These are phyloP conservation scores for Macquaria australasica DNA, from an alignment of 2,113 vertebrate species.

Conservation along the genomic window DNA sequence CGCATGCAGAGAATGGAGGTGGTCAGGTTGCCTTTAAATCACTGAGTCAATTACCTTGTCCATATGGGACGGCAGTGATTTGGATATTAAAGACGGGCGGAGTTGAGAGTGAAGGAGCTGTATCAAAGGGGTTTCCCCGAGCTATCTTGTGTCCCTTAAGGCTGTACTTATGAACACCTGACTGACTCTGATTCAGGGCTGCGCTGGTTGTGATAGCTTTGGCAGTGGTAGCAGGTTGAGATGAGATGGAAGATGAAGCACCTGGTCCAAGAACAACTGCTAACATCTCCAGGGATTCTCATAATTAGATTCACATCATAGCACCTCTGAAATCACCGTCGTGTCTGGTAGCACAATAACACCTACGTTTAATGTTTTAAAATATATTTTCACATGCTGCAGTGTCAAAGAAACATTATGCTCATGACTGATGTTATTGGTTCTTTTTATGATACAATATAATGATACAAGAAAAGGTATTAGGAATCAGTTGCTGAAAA, in stretches of 20 bases:
- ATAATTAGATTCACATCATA: slow-evolving; percentile 65
- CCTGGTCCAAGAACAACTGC: slow-evolving; percentile 63
- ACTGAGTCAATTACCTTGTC: slow-evolving; percentile 83
- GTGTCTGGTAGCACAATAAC: slow-evolving; percentile 36
- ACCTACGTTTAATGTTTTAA: neutral
- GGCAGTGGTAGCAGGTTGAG: slow-evolving; percentile 46
- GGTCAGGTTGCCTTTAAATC: slow-evolving; percentile 79
- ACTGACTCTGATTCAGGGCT: slow-evolving; percentile 68
- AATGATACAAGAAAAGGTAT: neutral
- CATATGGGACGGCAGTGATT: slow-evolving; percentile 83
- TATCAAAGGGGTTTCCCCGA: slow-evolving; percentile 75
- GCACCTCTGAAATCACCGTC: slow-evolving; percentile 24
- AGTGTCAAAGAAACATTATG: neutral
- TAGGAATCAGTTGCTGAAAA: too few relatives aligned
- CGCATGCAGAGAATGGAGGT: slow-evolving; percentile 73
- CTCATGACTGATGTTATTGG: neutral
- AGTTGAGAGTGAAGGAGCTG: slow-evolving; percentile 61
- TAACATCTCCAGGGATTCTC: slow-evolving; percentile 62
- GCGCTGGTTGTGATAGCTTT: slow-evolving; percentile 64
- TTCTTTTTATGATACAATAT: neutral
- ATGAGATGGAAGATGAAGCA: slow-evolving; percentile 66
- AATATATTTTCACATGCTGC: neutral
- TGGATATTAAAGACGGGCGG: slow-evolving; percentile 77
- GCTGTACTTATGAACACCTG: slow-evolving; percentile 80
- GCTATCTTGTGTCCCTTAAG: slow-evolving; percentile 67